A percentile compares a stretch with the other conserved stretches of the same genome.
phyloP scores from a whole-genome alignment of 2,113 vertebrate species.

The Ahaetulla prasina region DNA sequence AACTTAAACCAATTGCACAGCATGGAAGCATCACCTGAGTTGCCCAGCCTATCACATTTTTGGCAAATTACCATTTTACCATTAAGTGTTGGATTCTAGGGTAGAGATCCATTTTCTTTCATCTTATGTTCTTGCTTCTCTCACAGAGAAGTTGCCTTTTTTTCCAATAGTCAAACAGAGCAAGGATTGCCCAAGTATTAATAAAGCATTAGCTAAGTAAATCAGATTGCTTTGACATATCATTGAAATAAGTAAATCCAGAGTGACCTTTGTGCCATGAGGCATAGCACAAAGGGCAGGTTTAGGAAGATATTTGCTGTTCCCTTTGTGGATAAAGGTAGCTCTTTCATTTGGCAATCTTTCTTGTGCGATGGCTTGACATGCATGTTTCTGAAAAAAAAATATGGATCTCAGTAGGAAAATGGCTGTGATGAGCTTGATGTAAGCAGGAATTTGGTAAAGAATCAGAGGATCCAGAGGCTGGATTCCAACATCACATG shows the following conservation, averaged over 20 bases:
- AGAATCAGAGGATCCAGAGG: too few species aligned
- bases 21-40: not conserved
- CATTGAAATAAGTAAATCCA: constrained; percentile 12
- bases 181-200: not conserved
- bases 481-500: not conserved
- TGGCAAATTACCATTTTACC: not conserved
- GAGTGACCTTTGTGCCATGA: not conserved
- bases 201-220: constrained; percentile 11
- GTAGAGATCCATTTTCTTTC: not conserved
- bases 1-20: not conserved
- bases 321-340: not conserved
- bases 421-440: fast-evolving
- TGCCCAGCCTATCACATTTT: not conserved
- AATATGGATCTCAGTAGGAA: fast-evolving
- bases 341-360: not conserved
- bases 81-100: not conserved
- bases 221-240: not conserved
- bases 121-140: not conserved
- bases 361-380: not conserved
- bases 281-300: not conserved
- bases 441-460: not conserved
- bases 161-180: constrained; percentile 13
- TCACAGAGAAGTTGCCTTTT: constrained; percentile 4
- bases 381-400: not conserved
- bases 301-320: constrained; percentile 16